Percentiles rank a stretch among this genome's conserved stretches.
Evolutionary conservation across 1,140 invertebrate genomes (phyloP).

Genomic region (Sinonovacula constricta): DNA sequence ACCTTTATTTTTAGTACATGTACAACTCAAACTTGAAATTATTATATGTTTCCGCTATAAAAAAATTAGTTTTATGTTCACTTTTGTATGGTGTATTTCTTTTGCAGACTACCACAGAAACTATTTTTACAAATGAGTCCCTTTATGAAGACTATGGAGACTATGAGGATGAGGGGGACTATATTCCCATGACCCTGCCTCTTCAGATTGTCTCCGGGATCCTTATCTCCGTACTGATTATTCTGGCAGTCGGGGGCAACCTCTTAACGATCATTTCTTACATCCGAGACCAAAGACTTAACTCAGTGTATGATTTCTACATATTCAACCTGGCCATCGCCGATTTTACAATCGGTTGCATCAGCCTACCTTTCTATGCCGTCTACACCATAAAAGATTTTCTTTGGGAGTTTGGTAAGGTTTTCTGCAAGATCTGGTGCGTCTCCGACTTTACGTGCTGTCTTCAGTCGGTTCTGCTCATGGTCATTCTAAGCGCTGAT

Average conservation of each 20-base stretch:
- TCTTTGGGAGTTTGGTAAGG: slow-evolving; percentile 61
- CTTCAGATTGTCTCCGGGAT: slow-evolving; percentile 23
- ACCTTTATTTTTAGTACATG: too few species aligned
- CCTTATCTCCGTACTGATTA: slow-evolving; percentile 42
- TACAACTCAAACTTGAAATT: too few species aligned
- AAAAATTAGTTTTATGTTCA: too few species aligned
- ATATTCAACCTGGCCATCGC: slow-evolving; percentile 69
- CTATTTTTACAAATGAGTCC: too few species aligned
- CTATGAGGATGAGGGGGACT: slow-evolving; percentile 17
- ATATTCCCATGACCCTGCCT: background rate
- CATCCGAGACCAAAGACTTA: slow-evolving; percentile 62
- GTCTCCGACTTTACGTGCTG: slow-evolving; percentile 64
- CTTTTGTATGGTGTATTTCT: too few species aligned
- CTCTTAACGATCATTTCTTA: slow-evolving; percentile 65
- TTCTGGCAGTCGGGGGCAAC: slow-evolving; percentile 64
- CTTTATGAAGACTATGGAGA: too few species aligned
- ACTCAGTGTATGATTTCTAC: slow-evolving; percentile 69
- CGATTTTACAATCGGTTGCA: slow-evolving; percentile 64
- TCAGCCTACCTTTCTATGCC: slow-evolving; percentile 66
- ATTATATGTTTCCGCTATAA: too few species aligned
- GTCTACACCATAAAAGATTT: slow-evolving; percentile 51
- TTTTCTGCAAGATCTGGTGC: slow-evolving; percentile 65
- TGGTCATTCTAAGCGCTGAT: slow-evolving; percentile 64
- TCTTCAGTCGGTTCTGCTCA: slow-evolving; percentile 56
- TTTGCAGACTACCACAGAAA: too few species aligned